phyloP scores from a whole-genome alignment of 2,797 vertebrate genomes.

The Linurgus olivaceus region DNA sequence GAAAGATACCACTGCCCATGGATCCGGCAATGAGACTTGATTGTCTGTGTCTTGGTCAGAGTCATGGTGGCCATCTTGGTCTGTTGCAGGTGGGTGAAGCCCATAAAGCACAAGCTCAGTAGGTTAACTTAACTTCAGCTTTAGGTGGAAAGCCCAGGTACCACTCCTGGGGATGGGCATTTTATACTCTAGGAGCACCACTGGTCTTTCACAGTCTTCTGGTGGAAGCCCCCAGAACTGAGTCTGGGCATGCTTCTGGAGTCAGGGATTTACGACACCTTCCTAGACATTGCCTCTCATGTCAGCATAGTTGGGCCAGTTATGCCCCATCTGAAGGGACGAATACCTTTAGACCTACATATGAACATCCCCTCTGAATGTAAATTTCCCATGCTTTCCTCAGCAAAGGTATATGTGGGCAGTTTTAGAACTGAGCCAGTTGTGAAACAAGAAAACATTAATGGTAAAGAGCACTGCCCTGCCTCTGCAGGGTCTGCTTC shows the following conservation, averaged over 20 bases:
- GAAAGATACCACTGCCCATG: not conserved
- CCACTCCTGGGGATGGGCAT: not conserved
- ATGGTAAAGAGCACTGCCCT: not conserved
- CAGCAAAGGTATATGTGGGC: too few species aligned
- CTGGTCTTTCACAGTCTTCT: accelerated
- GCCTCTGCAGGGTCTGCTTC: not conserved
- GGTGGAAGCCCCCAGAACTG: not conserved
- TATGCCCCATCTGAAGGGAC: accelerated
- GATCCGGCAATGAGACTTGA: not conserved
- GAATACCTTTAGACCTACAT: accelerated
- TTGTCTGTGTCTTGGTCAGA: not conserved
- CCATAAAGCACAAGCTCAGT: not conserved
- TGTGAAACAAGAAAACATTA: not conserved
- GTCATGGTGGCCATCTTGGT: accelerated
- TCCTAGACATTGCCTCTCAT: not conserved
- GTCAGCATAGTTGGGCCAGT: not conserved
- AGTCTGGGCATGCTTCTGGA: not conserved
- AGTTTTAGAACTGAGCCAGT: not conserved
- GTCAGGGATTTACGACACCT: not conserved
- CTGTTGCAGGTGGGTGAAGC: too few species aligned
- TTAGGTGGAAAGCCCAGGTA: not conserved
- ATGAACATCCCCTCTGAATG: not conserved
- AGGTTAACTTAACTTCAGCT: not conserved
- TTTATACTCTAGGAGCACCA: not conserved
- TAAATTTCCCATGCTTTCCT: not conserved